Percentiles rank a stretch among this genome's conserved stretches.
Conservation (phyloP, 2,888 invertebrate species). For the Dynastes tityus region DNA sequence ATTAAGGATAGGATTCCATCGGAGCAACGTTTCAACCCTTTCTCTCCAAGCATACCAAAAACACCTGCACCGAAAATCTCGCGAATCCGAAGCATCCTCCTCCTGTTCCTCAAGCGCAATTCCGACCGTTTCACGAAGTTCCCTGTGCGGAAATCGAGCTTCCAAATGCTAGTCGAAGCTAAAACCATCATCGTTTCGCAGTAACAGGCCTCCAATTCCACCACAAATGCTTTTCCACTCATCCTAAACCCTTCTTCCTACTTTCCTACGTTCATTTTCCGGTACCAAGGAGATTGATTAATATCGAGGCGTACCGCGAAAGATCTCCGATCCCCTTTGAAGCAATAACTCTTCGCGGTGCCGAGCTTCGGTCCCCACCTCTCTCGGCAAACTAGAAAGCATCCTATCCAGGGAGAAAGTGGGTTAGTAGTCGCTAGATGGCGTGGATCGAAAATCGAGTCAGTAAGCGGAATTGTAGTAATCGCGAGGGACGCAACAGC, state of each 20-base stretch:
- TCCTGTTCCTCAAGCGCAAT: background rate
- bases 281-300: background rate
- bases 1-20: no score
- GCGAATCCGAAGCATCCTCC: no score
- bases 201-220: background rate
- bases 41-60: no score
- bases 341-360: conserved; percentile 8
- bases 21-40: no score
- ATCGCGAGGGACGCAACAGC: background rate
- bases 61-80: no score
- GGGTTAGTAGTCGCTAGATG: background rate
- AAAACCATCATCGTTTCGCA: background rate
- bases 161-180: background rate
- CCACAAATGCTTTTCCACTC: background rate
- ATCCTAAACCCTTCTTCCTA: background rate
- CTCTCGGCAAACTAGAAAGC: background rate
- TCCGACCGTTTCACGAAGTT: background rate
- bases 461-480: background rate
- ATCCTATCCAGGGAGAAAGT: background rate
- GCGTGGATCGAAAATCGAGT: background rate
- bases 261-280: background rate
- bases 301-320: conserved; percentile 2
- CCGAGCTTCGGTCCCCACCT: background rate
- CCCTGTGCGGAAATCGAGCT: background rate
- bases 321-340: conserved; percentile 3